Percentiles rank a stretch among this genome's conserved stretches.
Conservation (phyloP, 2,113 vertebrate species). For the Rhinogobius similis region DNA sequence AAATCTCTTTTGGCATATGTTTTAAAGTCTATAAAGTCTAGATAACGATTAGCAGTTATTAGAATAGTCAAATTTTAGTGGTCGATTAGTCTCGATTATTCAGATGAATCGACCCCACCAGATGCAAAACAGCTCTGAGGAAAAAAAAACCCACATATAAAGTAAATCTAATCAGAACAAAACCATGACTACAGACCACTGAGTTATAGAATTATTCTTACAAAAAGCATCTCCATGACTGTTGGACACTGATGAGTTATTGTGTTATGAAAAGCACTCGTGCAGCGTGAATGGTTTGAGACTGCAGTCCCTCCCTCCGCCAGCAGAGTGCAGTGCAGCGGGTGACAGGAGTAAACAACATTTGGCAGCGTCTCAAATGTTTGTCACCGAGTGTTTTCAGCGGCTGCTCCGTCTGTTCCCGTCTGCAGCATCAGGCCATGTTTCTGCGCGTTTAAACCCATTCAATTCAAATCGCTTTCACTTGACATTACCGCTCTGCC, state of each 20-base stretch:
- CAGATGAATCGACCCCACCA: too few relatives aligned
- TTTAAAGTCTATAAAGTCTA: too few relatives aligned
- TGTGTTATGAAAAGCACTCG: too few relatives aligned
- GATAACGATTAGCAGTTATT: too few relatives aligned
- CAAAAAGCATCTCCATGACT: background rate
- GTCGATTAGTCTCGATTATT: too few relatives aligned
- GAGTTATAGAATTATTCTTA: background rate
- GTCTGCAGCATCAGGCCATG: slow-evolving; percentile 51
- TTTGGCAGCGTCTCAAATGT: slow-evolving; percentile 72
- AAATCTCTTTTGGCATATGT: too few relatives aligned
- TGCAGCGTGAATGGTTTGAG: background rate
- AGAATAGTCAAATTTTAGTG: too few relatives aligned
- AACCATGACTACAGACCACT: background rate
- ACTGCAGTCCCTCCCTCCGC: slow-evolving; percentile 34
- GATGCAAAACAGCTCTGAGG: too few relatives aligned
- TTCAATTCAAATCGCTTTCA: slow-evolving; percentile 28
- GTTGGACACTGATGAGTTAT: background rate
- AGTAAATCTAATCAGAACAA: too few relatives aligned
- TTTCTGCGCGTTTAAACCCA: slow-evolving; percentile 44
- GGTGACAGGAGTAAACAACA: slow-evolving; percentile 56
- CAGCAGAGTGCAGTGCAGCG: slow-evolving; percentile 64
- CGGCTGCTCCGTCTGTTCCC: slow-evolving; percentile 64
- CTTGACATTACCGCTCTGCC: slow-evolving; percentile 22
- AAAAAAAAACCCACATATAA: too few relatives aligned
- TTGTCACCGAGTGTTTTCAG: slow-evolving; percentile 64